These are phyloP conservation scores for Ptilodon capucinus DNA, from an alignment of 2,888 invertebrate species.

Conservation along the genomic window DNA sequence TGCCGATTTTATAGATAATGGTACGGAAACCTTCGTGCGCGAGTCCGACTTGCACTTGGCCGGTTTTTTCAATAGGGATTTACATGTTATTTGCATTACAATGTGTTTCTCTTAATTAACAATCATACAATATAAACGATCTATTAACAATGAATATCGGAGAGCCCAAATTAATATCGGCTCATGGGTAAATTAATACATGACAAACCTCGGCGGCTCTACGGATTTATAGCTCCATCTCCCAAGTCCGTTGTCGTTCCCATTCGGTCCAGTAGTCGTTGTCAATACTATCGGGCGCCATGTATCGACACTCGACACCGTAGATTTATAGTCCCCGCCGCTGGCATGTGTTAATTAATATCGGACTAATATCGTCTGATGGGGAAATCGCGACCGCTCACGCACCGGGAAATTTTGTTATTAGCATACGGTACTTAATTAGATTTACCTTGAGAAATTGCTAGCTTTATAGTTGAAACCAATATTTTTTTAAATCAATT, in stretches of 20 bases:
- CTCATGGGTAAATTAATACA: too few species aligned
- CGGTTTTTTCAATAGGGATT: too few species aligned
- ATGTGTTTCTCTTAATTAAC: too few species aligned
- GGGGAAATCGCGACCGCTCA: neutral
- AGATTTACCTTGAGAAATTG: slow-evolving; percentile 26
- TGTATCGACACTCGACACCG: slow-evolving; percentile 59
- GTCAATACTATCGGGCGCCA: slow-evolving; percentile 42
- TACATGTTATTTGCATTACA: too few species aligned
- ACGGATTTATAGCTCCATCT: neutral
- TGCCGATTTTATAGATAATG: too few species aligned
- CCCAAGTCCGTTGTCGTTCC: slow-evolving; percentile 2
- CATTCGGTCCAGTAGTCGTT: neutral
- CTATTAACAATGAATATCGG: too few species aligned
- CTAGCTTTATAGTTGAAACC: neutral
- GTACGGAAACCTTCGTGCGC: too few species aligned
- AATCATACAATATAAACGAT: too few species aligned
- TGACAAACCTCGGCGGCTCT: neutral
- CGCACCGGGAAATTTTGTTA: neutral
- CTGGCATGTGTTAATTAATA: slow-evolving; percentile 72
- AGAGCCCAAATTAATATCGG: too few species aligned
- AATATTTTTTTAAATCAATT: too few species aligned
- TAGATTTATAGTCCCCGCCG: slow-evolving; percentile 65
- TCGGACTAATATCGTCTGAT: slow-evolving; percentile 41
- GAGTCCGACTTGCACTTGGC: too few species aligned
- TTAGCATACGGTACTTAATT: neutral